Percentiles rank a stretch among this genome's conserved stretches.
Conservation (phyloP, 2,113 vertebrate genomes). For the Aegithalos caudatus region DNA sequence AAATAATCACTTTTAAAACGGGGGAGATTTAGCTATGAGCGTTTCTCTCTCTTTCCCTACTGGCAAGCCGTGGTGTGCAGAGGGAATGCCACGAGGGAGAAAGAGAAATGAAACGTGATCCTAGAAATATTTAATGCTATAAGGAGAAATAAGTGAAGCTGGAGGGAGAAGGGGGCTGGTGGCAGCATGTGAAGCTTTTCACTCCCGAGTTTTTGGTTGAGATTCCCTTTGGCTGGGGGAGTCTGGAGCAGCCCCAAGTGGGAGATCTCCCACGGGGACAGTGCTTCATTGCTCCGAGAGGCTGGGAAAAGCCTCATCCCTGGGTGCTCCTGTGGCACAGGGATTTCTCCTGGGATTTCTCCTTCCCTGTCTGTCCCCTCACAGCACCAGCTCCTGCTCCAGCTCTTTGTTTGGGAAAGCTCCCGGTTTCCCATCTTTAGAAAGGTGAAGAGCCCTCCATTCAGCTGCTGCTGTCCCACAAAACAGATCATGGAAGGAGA, state of each 20-base stretch:
- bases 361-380: background rate
- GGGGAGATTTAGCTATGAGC: background rate
- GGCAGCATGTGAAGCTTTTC: background rate
- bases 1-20: constrained; percentile 16
- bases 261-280: accelerated
- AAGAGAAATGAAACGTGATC: background rate
- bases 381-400: background rate
- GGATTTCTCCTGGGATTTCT: background rate
- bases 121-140: background rate
- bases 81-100: background rate
- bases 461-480: background rate
- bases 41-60: background rate
- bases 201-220: accelerated
- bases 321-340: background rate
- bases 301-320: accelerated
- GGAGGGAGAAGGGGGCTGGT: accelerated
- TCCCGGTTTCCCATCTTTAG: accelerated
- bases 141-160: background rate
- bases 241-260: background rate
- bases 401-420: background rate
- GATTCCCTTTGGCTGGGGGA: background rate
- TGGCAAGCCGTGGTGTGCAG: background rate
- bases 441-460: background rate
- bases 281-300: accelerated
- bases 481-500: background rate